Base-by-base conservation (phyloP, 2,797 vertebrate species). In the Sorex maritimensis region DNA sequence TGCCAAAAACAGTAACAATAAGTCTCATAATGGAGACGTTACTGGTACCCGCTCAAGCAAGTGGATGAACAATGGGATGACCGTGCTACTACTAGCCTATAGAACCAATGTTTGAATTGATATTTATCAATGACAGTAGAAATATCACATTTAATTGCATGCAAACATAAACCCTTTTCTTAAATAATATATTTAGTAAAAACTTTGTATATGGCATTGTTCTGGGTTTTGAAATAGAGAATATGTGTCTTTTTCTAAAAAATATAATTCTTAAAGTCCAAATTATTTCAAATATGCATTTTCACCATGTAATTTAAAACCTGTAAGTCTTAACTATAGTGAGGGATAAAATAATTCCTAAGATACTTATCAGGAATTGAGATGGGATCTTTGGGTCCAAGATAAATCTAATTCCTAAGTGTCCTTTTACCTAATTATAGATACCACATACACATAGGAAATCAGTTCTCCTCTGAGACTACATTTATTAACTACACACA, bases 381-480 rank as follows among this genome's bases (percentile, higher is more conserved):
- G 23, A 8, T 23, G 58, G 11, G 15, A 6, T 49, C 28, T n/a
- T 81, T 28, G 73, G 24, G 3, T 38, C 68, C 7, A 30, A 77
- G 26, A 75, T 72, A 75, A 34, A 74, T 30, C 46, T 44, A 34
- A 93, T 65, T 68, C 17, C 67, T 61, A 61, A 75, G 8, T 28
- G 1, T 82, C 2, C 23, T 58, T 79, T 81, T 30, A 77, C 58
- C 1, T 30, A 15, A 19, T 26, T 38, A 23, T 73, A 49, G n/a
- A 28, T 26, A 79, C 23, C 44, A 21, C 55, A 58, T 52, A 17
- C 21, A 49, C 46, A 26, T 0, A 34, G 26, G 38, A 78, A 91
- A 86, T 92, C 9, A 75, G 8, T 71, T 30, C 52, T 82, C 77
- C 34, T 86, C 55, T 73, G 68, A 91, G 88, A 65, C 9, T 61